A percentile compares a stretch with the other conserved stretches of the same genome.
Evolutionary conservation across 2,797 vertebrate genomes (phyloP).

Genomic region (Pangasius larnaudii): DNA sequence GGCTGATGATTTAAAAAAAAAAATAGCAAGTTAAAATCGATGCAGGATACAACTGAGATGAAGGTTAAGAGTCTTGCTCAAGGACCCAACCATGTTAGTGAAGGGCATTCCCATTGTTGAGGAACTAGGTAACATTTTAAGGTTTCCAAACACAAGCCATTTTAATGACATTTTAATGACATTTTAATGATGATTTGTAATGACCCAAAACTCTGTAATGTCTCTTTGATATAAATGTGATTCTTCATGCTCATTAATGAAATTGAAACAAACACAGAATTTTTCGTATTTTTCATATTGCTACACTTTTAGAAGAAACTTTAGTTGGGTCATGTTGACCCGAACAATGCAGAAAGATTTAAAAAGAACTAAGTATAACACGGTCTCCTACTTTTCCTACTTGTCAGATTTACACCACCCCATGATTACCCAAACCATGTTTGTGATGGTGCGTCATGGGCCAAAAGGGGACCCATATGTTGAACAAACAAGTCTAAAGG

Average conservation of each 20-base stretch:
- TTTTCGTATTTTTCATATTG: background rate
- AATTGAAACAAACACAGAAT: background rate
- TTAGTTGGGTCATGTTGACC: background rate
- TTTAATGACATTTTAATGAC: background rate
- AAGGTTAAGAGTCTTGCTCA: background rate
- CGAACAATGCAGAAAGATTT: background rate
- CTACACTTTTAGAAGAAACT: background rate
- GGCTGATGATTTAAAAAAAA: background rate
- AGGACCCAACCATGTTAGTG: background rate
- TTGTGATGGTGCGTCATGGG: conserved; percentile 5
- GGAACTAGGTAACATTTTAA: background rate
- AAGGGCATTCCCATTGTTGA: background rate
- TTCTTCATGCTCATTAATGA: background rate
- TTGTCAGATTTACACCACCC: background rate
- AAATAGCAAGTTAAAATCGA: background rate
- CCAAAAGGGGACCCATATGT: conserved; percentile 33
- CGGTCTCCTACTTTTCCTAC: background rate
- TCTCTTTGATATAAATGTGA: background rate
- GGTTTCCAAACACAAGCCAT: background rate
- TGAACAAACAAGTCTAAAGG: conserved; percentile 53
- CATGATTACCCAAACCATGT: conserved; percentile 10
- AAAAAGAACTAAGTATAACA: background rate
- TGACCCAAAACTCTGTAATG: background rate
- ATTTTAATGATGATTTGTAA: background rate
- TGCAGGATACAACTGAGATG: background rate